Percentiles rank a stretch among this genome's conserved stretches.
Conservation (phyloP, 2,113 vertebrate genomes). For the Pipra filicauda region DNA sequence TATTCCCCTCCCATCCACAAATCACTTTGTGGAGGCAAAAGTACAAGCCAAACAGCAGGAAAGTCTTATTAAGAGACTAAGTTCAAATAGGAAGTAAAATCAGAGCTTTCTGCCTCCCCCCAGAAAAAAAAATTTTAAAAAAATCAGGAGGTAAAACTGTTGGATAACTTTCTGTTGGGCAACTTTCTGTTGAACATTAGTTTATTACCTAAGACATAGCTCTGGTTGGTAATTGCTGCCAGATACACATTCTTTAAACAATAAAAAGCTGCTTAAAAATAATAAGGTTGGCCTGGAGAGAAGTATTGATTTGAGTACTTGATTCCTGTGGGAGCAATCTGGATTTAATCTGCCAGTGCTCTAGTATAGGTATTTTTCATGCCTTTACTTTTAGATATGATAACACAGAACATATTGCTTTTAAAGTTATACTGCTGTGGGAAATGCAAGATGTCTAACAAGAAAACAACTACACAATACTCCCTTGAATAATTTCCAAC, state of each 20-base stretch:
- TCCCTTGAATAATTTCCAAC: not conserved
- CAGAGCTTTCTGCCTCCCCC: not conserved
- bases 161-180: not conserved
- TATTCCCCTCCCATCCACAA: not conserved
- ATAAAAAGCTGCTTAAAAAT: not conserved
- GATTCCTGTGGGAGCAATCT: not conserved
- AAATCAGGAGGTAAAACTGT: not conserved
- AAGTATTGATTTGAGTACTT: conserved; percentile 22
- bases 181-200: not conserved
- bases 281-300: not conserved
- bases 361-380: not conserved
- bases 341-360: not conserved
- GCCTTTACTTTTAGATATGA: conserved; percentile 1
- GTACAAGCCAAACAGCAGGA: not conserved
- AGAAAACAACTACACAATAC: not conserved
- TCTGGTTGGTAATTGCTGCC: not conserved
- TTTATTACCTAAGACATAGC: not conserved
- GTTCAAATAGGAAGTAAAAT: not conserved
- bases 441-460: not conserved
- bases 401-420: not conserved
- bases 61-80: not conserved
- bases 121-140: not conserved
- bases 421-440: not conserved
- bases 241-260: not conserved
- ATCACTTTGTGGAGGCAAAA: not conserved